Evolutionary conservation across 2,888 invertebrate genomes (phyloP).

Genomic region (Cancer borealis): DNA sequence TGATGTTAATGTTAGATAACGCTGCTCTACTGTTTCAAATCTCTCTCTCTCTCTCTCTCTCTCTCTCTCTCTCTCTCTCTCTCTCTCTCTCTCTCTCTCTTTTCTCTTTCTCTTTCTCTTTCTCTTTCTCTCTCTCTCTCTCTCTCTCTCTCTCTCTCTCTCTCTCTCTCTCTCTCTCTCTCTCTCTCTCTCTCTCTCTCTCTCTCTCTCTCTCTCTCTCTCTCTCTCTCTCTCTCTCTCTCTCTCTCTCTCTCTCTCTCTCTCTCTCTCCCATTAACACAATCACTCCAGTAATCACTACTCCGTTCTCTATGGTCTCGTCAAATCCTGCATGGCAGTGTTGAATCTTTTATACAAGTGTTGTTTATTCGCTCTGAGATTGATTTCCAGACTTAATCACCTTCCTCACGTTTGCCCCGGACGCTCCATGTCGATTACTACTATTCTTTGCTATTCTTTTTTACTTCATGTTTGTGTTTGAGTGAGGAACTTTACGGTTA

Average conservation of each 20-base stretch:
- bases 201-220: background rate
- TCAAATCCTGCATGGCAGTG: too few relatives aligned
- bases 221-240: slow-evolving; percentile 18
- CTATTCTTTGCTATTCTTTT: background rate
- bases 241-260: slow-evolving; percentile 11
- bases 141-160: slow-evolving; percentile 20
- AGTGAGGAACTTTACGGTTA: background rate
- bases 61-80: too few relatives aligned
- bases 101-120: too few relatives aligned
- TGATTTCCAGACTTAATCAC: background rate
- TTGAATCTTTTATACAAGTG: too few relatives aligned
- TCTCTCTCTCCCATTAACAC: background rate
- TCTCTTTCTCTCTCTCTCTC: too few relatives aligned
- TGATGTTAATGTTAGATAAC: too few relatives aligned
- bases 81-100: too few relatives aligned
- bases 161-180: slow-evolving; percentile 14
- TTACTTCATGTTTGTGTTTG: background rate
- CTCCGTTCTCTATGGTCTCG: too few relatives aligned
- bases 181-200: background rate
- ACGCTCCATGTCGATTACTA: background rate
- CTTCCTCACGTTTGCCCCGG: background rate
- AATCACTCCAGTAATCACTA: too few relatives aligned
- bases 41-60: too few relatives aligned
- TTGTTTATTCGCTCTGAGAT: background rate
- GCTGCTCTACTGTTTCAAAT: too few relatives aligned